These are phyloP conservation scores for Triplophysa yarkandensis DNA, from an alignment of 2,797 vertebrate genomes.

Conservation along the genomic window DNA sequence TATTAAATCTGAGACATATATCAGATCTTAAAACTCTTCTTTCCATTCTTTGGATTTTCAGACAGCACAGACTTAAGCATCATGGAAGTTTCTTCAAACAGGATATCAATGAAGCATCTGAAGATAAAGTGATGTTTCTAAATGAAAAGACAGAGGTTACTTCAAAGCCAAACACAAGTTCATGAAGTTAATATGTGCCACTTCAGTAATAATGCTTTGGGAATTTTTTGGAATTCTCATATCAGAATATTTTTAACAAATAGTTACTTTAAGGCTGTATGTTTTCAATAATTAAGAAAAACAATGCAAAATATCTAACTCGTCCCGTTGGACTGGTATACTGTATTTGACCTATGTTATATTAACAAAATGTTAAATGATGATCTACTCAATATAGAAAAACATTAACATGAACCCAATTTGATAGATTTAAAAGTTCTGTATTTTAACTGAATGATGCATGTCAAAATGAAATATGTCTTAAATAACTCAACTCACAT, in stretches of 20 bases:
- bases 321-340: neutral
- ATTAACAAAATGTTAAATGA: neutral
- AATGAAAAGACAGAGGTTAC: neutral
- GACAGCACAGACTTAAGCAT: slow-evolving; percentile 58
- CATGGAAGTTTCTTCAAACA: slow-evolving; percentile 60
- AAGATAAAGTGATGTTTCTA: neutral
- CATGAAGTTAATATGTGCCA: neutral
- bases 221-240: no score
- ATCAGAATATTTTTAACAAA: no score
- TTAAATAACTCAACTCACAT: neutral
- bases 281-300: no score
- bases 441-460: neutral
- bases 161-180: neutral
- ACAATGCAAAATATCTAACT: neutral
- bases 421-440: neutral
- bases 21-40: no score
- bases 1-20: neutral
- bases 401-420: neutral
- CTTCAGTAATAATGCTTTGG: no score
- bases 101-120: slow-evolving; percentile 21
- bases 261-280: no score
- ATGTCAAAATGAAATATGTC: neutral
- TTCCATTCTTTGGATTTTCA: slow-evolving; percentile 33
- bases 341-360: neutral
- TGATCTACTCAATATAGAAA: neutral